phyloP scores from a whole-genome alignment of 2,113 vertebrate genomes.

The Saguinus imperator region DNA sequence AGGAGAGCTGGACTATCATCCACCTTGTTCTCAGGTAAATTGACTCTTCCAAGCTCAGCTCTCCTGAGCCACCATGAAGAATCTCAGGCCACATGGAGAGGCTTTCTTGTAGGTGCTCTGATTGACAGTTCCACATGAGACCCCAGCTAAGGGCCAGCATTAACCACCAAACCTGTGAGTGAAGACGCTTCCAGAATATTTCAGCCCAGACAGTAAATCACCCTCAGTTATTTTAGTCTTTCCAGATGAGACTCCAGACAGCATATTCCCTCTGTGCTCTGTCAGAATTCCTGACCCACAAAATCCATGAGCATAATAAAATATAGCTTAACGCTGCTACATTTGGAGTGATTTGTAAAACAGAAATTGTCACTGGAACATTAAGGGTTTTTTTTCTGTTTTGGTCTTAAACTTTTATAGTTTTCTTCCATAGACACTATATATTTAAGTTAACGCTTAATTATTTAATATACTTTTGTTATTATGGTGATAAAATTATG shows the following conservation, averaged over 20 bases:
- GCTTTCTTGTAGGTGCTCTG: neutral
- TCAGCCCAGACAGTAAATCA: neutral
- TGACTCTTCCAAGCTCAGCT: neutral
- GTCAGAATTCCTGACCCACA: neutral
- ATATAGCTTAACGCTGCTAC: neutral
- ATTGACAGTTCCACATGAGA: neutral
- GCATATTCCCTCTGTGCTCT: neutral
- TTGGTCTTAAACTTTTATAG: neutral
- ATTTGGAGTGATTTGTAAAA: neutral
- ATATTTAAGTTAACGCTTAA: neutral
- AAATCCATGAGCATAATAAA: neutral
- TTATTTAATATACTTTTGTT: neutral
- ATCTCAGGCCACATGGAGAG: neutral
- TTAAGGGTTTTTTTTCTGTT: neutral
- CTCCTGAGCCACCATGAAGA: neutral
- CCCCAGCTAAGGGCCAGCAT: neutral
- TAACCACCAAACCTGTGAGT: neutral
- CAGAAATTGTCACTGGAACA: neutral
- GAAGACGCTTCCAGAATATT: neutral
- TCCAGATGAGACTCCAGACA: neutral
- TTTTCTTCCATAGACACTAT: neutral
- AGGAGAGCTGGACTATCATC: neutral
- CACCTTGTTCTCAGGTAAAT: neutral
- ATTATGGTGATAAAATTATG: neutral
- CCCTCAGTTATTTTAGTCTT: neutral